Percentiles rank a stretch among this genome's conserved stretches.
Evolutionary conservation across 2,113 vertebrate species (phyloP).

Genomic region (Macaca mulatta): DNA sequence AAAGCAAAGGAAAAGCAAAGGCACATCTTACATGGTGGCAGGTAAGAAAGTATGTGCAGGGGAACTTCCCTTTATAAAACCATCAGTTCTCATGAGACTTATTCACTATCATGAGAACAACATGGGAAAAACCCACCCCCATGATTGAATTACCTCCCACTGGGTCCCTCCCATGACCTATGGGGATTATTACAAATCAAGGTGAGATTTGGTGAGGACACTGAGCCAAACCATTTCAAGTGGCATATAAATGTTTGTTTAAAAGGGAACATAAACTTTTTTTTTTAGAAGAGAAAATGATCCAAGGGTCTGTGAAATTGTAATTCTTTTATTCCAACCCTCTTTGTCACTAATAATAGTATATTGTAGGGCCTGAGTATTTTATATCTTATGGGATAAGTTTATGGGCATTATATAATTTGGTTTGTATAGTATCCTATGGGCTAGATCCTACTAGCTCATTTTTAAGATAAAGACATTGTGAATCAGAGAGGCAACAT

Average conservation of each 20-base stretch:
- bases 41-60: too few relatives aligned
- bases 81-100: too few relatives aligned
- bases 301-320: not conserved
- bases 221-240: not conserved
- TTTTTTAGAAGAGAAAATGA: constrained; percentile 9
- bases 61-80: too few relatives aligned
- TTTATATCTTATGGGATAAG: constrained; percentile 47
- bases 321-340: not conserved
- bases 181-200: too few relatives aligned
- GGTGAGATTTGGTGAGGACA: too few relatives aligned
- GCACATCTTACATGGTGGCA: too few relatives aligned
- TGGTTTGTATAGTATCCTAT: not conserved
- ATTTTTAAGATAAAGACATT: constrained; percentile 36
- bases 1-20: too few relatives aligned
- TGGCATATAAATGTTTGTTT: not conserved
- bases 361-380: not conserved
- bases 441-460: not conserved
- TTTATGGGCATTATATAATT: constrained; percentile 32
- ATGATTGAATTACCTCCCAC: too few relatives aligned
- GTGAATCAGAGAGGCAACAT: not conserved
- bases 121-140: too few relatives aligned
- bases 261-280: constrained; percentile 44
- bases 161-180: too few relatives aligned
- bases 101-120: too few relatives aligned
- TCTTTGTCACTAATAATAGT: not conserved